Evolutionary conservation across 2,888 invertebrate species (phyloP), one percentile per base, ranked within the genome.

Genomic region (Drosophila prostipennis): DNA sequence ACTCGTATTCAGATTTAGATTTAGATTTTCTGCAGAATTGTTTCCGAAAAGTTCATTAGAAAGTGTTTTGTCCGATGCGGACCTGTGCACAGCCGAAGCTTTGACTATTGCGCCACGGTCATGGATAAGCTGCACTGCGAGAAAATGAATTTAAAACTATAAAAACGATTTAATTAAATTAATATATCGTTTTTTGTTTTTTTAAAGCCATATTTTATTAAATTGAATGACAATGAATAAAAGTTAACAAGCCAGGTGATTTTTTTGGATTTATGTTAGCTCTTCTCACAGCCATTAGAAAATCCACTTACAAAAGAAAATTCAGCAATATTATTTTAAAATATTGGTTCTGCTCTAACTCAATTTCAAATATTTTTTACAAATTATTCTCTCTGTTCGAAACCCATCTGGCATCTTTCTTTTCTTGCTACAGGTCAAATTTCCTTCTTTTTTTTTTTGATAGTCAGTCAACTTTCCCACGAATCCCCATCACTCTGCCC

Each of bases 41-140:
- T 74, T 75, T 75, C 79, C 57, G 76, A 74, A 83, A 87, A 84
- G 85, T 84, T 87, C 79, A 87, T 89, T 84, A 89, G 83, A 84
- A 89, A 84, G 83, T 84, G 77, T 60, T 72, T 60, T 53, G 53
- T 56, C 39, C 55, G 70, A 43, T 58, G 67, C 34, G 54, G 51
- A 54, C 46, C 52, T 42, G 37, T 74, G 51, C 51, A 48, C 40
- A 56, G 48, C 19, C 19, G 43, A 46, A 52, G 61, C 34, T 55
- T 36, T 56, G 59, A 70, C 84, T 65, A 72, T 73, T 73, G 68
- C 74, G 79, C 73, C 81, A 86, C 71, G 82, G 88, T 79, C 86
- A 79, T 72, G 82, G 75, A 51, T 60, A 64, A 54, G 43, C 16
- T 65, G 37, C 48, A 48, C 63, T 40, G 45, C 26, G 6, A 19